Percentiles rank a stretch among this genome's conserved stretches.
phyloP scores from a whole-genome alignment of 2,113 vertebrate genomes.

The Chaenogobius annularis region DNA sequence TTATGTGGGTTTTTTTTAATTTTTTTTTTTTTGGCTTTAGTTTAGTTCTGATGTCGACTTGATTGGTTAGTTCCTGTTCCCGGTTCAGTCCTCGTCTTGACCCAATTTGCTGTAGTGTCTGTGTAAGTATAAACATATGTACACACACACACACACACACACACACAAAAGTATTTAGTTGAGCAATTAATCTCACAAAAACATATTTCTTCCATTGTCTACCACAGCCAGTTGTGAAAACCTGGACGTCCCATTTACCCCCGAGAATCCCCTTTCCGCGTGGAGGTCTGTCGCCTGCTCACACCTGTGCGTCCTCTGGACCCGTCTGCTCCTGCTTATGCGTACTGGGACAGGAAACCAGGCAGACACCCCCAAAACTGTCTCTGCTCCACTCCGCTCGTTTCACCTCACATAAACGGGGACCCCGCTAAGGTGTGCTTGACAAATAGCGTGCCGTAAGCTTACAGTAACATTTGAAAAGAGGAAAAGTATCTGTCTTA shows the following conservation, averaged over 20 bases:
- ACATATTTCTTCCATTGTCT: neutral
- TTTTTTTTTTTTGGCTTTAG: too few species aligned
- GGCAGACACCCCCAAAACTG: neutral
- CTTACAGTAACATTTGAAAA: neutral
- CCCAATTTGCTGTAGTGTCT: too few species aligned
- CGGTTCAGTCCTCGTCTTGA: too few species aligned
- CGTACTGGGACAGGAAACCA: conserved; percentile 4
- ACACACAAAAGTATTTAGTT: too few species aligned
- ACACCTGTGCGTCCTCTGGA: neutral
- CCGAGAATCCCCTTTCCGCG: too few species aligned
- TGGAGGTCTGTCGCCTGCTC: neutral
- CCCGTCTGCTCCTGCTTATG: neutral
- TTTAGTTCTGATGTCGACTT: too few species aligned
- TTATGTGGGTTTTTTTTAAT: too few species aligned
- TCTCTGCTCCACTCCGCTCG: neutral
- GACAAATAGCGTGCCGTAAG: conserved; percentile 1
- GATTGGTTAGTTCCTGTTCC: too few species aligned
- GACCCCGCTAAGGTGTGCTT: neutral
- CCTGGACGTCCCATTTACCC: too few species aligned
- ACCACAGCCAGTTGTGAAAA: too few species aligned
- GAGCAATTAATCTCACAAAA: neutral
- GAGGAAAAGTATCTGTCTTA: conserved; percentile 5
- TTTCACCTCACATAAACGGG: neutral
- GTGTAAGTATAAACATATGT: too few species aligned
- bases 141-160: too few species aligned